Evolutionary conservation across 2,113 vertebrate species (phyloP).

Genomic region (Nansenia antarctica): DNA sequence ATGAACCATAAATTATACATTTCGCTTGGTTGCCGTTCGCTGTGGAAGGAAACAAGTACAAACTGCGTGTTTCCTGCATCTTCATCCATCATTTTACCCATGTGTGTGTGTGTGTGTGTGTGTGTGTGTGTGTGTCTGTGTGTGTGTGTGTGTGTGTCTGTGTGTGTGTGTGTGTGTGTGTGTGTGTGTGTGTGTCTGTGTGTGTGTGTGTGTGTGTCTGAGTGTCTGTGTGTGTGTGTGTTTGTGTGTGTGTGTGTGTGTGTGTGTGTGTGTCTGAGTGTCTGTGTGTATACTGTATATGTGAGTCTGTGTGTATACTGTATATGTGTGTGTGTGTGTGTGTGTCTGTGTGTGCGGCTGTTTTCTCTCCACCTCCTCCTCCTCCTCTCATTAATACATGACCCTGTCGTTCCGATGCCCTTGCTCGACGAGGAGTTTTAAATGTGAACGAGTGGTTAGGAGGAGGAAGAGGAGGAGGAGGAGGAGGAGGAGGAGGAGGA

Average conservation of each 20-base stretch:
- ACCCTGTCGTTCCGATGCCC: conserved; percentile 46
- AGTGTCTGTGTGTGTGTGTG: conserved; percentile 20
- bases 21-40: neutral
- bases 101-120: neutral
- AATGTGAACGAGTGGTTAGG: conserved; percentile 45
- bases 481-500: conserved; percentile 60
- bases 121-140: conserved; percentile 24
- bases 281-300: conserved; percentile 19
- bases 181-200: conserved; percentile 25
- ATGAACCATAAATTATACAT: conserved; percentile 49
- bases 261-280: conserved; percentile 25
- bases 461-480: conserved; percentile 60
- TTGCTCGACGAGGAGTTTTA: conserved; percentile 58
- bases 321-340: conserved; percentile 9
- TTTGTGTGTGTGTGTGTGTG: conserved; percentile 4
- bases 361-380: neutral
- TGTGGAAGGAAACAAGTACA: conserved; percentile 46
- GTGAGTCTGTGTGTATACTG: conserved; percentile 5
- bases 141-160: conserved; percentile 6
- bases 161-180: conserved; percentile 20
- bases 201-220: conserved; percentile 9
- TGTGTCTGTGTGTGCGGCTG: conserved; percentile 21
- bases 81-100: conserved; percentile 5
- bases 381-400: conserved; percentile 55
- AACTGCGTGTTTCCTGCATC: conserved; percentile 39